Base-by-base conservation (phyloP, 64 coral and sea anemone species). In the Astreopora myriophthalma region DNA sequence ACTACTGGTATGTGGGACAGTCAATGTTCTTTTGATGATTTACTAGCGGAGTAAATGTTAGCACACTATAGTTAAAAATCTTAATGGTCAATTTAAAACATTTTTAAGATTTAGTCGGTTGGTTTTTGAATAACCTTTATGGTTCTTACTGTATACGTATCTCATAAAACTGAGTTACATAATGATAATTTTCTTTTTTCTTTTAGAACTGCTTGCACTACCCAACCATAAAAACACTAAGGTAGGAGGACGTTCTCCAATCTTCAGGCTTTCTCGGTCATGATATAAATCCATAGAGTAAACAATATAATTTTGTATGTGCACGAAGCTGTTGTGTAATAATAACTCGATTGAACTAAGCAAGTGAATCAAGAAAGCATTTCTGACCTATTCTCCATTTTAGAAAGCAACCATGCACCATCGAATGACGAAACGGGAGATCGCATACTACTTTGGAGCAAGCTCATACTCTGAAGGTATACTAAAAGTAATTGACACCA, bases 371-470 rank as follows among this genome's bases (percentile, higher is more conserved):
- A 16, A 24, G 3, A 64, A 64, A 3, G 23, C 24, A 30, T 16
- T 34, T 65, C 19, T 39, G 35, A 38, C 13, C 12, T 55, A 55
- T 16, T 55, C 13, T 37, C 1, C 12, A 1, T 39, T 8, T 12
- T 39, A 83, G 79, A 34, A 12, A 25, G 32, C 52, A 0, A 22
- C 69, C 5, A 71, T 92, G 9, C 90, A 92, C 36, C 90, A 92
- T 60, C 79, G 73, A 48, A 92, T 92, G 90, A 92, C 79, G 3
- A 92, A 75, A 37, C 71, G 90, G 58, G 90, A 92, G 24, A 64
- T 92, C 22, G 22, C 48, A 31, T 63, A 73, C 22, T 86, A 86
- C 61, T 92, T 92, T 76, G 90, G 90, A 30, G 80, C 39, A 6
- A 84, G 48, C 73, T 85, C 90, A n/a, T 80, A 48, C 39, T 49